These are phyloP conservation scores for Scrobipalpa costella DNA, from an alignment of 2,888 invertebrate genomes.

Conservation along the genomic window DNA sequence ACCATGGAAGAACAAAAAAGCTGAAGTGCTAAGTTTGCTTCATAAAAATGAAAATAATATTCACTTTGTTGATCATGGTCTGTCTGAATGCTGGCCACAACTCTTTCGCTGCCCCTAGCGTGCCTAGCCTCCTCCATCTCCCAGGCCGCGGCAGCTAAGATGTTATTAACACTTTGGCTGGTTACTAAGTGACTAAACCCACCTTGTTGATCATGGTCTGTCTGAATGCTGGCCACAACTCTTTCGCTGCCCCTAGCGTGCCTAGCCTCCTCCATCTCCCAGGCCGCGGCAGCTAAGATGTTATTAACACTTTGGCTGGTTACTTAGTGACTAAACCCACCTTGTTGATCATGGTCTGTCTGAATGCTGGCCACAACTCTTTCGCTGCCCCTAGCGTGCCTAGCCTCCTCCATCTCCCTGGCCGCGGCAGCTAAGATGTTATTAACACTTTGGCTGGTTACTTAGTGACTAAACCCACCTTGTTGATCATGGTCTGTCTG, in stretches of 20 bases:
- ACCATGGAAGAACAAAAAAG: too few relatives aligned
- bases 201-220: background rate
- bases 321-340: too few relatives aligned
- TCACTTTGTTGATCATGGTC: background rate
- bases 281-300: background rate
- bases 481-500: slow-evolving; percentile 67
- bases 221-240: background rate
- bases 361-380: slow-evolving; percentile 67
- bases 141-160: background rate
- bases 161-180: background rate
- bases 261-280: slow-evolving; percentile 7
- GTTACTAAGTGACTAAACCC: too few relatives aligned
- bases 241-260: background rate
- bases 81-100: background rate
- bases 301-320: background rate
- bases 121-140: slow-evolving; percentile 7
- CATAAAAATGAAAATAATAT: too few relatives aligned
- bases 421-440: slow-evolving; percentile 76
- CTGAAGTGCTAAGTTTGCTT: too few relatives aligned
- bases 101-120: background rate
- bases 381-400: slow-evolving; percentile 53
- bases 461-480: too few relatives aligned
- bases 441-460: too few relatives aligned
- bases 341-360: slow-evolving; percentile 61
- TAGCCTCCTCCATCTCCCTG: slow-evolving; percentile 73